Base-by-base conservation (phyloP, 2,888 invertebrate genomes). In the Clostera curtula region DNA sequence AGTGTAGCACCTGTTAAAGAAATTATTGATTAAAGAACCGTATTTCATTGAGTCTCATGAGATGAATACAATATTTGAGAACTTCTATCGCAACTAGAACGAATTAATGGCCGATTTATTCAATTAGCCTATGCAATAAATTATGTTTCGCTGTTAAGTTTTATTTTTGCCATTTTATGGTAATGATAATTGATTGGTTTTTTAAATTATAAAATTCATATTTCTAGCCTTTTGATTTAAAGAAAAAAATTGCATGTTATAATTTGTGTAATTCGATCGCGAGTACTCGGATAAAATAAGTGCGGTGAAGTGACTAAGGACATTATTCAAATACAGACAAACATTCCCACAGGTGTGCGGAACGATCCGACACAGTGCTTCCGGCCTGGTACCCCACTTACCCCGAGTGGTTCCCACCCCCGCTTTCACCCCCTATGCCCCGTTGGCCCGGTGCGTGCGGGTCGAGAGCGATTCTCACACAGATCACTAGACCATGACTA, bases 311-410 rank as follows among this genome's bases (percentile, higher is more conserved):
- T 41, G 39, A 43, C 40, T 43, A 42, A 48, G 50, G 48, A 58
- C 3, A 20, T 7, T 69, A 69, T 68, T 69, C 56, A 67, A 74
- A 74, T 70, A 60, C 64, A 56, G 45, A 49, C 45, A 47, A 44
- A 62, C 65, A 71, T 77, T 80, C 76, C 67, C 80, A 80, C 79
- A 82, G 82, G 77, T 79, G 79, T 53, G 56, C 53, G 49, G 67
- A 67, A 63, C 68, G 77, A 67, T 70, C 72, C 68, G 64, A 65
- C 64, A 66, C 72, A 70, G 58, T 63, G 62, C 66, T 80, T 80
- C 80, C 82, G 77, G 77, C 65, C 64, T 49, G 58, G 62, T 68
- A 62, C 73, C 76, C 77, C 69, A 70, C 65, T 69, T 60, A 60
- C 65, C 62, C 54, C 47, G 51, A 43, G 56, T 32, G 40, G 27